Evolutionary conservation across 2,113 vertebrate genomes (phyloP).

Genomic region (Anser cygnoides): DNA sequence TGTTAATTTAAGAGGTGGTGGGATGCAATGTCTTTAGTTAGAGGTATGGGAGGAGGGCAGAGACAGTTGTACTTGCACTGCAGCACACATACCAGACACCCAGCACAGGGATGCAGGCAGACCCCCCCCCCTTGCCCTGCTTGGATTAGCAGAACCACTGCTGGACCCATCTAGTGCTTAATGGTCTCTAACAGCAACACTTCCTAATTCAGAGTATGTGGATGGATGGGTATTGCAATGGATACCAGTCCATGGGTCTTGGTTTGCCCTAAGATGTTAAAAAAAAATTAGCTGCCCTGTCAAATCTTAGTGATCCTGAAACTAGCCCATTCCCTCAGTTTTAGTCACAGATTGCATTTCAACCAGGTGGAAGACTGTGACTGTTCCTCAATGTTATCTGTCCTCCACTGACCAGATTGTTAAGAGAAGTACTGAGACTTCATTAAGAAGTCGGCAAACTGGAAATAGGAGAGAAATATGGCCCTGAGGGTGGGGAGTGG

Average conservation of each 20-base stretch:
- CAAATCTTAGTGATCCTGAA: not conserved
- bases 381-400: not conserved
- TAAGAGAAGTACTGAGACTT: not conserved
- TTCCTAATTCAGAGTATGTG: not conserved
- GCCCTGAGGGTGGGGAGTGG: not conserved
- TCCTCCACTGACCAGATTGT: not conserved
- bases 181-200: no score
- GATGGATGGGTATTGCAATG: not conserved
- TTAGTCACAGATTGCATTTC: not conserved
- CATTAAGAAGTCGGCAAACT: not conserved
- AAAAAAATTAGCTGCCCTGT: not conserved
- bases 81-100: fast-evolving
- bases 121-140: not conserved
- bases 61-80: not conserved
- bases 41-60: not conserved
- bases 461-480: not conserved
- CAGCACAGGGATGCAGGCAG: not conserved
- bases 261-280: not conserved
- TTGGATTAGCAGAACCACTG: not conserved
- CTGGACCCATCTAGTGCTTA: not conserved
- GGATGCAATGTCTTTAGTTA: not conserved
- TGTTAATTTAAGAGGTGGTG: not conserved
- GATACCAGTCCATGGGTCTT: not conserved
- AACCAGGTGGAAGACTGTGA: not conserved
- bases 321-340: not conserved